Conservation (phyloP, 2,888 invertebrate species). For the Candidula unifasciata region DNA sequence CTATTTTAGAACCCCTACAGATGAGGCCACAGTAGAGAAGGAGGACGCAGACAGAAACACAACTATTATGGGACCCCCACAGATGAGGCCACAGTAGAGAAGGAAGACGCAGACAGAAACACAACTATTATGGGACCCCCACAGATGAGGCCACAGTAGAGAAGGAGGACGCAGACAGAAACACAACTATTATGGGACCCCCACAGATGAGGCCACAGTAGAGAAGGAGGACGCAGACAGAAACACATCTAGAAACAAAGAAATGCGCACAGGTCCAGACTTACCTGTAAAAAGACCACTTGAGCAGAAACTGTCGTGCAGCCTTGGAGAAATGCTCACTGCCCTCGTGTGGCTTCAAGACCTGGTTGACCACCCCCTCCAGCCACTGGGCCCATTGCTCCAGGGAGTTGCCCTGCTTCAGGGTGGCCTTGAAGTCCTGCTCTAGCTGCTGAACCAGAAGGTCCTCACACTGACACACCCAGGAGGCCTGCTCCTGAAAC, state of each 20-base stretch:
- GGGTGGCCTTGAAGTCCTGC: constrained; percentile 86
- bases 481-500: constrained; percentile 87
- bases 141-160: no score
- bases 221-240: background rate
- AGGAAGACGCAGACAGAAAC: no score
- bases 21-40: no score
- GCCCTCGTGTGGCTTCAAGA: constrained; percentile 91
- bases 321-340: constrained; percentile 76
- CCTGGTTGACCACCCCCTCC: constrained; percentile 92
- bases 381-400: constrained; percentile 99
- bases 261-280: background rate
- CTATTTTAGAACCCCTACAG: no score
- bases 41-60: no score
- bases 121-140: no score
- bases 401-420: constrained; percentile 89
- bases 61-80: no score
- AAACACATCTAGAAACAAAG: background rate
- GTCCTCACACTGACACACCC: constrained; percentile 97
- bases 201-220: background rate
- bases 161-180: no score
- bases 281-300: constrained; percentile 98
- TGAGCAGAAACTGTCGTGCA: constrained; percentile 90
- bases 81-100: no score
- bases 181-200: no score
- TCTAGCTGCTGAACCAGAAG: constrained; percentile 90